phyloP scores from a whole-genome alignment of 2,888 invertebrate species.

The Myathropa florea region DNA sequence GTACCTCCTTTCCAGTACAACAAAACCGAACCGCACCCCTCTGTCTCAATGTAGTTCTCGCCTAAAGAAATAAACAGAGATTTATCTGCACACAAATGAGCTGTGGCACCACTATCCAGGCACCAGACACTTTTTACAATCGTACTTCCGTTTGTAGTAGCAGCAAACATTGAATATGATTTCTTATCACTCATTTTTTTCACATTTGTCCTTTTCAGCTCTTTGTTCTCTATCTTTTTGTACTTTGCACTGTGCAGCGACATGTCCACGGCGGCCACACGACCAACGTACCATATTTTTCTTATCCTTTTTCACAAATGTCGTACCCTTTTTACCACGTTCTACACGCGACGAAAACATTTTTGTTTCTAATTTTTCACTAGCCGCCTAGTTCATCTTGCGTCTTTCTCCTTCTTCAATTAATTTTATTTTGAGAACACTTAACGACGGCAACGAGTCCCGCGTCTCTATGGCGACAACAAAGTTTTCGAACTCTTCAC shows the following conservation, averaged over 20 bases:
- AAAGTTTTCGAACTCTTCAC: slow-evolving; percentile 74
- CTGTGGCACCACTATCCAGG: slow-evolving; percentile 23
- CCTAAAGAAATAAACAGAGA: not conserved
- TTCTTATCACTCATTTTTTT: not conserved
- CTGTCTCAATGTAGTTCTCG: not conserved
- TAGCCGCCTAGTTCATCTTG: slow-evolving; percentile 63
- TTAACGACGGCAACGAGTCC: slow-evolving; percentile 36
- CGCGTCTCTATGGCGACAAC: slow-evolving; percentile 71
- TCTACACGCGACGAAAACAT: too few species aligned
- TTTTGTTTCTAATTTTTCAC: not conserved
- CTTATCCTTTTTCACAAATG: too few species aligned
- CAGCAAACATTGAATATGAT: not conserved
- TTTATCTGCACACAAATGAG: slow-evolving; percentile 17
- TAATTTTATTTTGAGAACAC: slow-evolving; percentile 48
- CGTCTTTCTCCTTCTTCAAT: slow-evolving; percentile 73
- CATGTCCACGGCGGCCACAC: too few species aligned
- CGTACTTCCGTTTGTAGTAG: not conserved
- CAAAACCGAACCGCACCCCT: not conserved
- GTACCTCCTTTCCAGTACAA: not conserved
- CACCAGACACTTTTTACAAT: not conserved
- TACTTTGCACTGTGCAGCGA: too few species aligned
- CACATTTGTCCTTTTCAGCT: not conserved
- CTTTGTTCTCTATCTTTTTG: slow-evolving; percentile 5
- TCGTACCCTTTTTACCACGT: too few species aligned
- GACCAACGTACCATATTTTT: too few species aligned